Conservation (phyloP, 2,113 vertebrate genomes). For the Boulengeromyrus knoepffleri region DNA sequence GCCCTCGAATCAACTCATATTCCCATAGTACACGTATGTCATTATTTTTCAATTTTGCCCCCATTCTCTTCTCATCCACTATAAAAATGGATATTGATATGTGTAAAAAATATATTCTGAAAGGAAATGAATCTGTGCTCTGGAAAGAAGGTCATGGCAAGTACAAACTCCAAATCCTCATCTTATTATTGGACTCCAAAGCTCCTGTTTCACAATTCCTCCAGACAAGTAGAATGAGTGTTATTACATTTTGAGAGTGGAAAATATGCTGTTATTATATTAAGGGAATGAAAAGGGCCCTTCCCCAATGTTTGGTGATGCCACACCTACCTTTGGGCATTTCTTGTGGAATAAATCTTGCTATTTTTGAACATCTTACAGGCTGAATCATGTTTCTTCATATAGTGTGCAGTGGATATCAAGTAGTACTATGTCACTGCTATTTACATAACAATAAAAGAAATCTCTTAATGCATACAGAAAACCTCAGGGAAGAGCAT, state of each 20-base stretch:
- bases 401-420: neutral
- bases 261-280: neutral
- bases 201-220: slow-evolving; percentile 4
- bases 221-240: neutral
- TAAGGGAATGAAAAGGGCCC: neutral
- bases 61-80: neutral
- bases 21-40: neutral
- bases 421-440: neutral
- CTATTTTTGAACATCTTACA: neutral
- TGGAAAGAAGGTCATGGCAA: neutral
- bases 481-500: neutral
- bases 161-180: neutral
- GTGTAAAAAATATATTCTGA: neutral
- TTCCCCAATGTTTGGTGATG: neutral
- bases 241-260: neutral
- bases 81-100: neutral
- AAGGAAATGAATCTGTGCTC: neutral
- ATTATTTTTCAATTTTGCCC: neutral
- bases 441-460: neutral
- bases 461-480: neutral
- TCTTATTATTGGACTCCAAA: slow-evolving; percentile 5
- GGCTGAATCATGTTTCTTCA: neutral
- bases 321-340: neutral
- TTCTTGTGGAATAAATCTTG: neutral
- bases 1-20: neutral